These are phyloP conservation scores for Lagopus muta DNA, from an alignment of 2,113 vertebrate species.

Conservation along the genomic window DNA sequence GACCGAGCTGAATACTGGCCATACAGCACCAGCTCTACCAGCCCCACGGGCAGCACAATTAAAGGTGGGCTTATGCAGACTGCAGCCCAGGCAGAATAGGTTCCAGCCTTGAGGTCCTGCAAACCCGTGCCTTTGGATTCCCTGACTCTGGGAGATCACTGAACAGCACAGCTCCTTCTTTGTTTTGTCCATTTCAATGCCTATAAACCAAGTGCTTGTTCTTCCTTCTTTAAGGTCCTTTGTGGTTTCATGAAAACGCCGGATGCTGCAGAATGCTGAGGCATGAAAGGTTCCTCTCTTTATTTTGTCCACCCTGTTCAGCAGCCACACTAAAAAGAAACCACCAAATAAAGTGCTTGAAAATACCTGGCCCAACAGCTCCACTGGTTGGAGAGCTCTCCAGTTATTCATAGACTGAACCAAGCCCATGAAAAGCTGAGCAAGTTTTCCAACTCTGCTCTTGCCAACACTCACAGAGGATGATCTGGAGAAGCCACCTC, in stretches of 20 bases:
- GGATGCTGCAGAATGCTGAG: slow-evolving; percentile 58
- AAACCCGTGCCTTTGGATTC: slow-evolving; percentile 6
- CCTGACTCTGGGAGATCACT: not conserved
- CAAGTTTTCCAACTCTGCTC: slow-evolving; percentile 36
- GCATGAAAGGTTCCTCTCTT: slow-evolving; percentile 66
- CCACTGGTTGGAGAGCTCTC: slow-evolving; percentile 57
- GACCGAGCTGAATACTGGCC: not conserved
- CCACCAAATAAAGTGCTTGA: slow-evolving; percentile 52
- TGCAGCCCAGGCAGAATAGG: not conserved
- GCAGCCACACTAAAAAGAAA: slow-evolving; percentile 66
- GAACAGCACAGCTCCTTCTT: slow-evolving; percentile 51
- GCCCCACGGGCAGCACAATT: not conserved
- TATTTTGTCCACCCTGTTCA: slow-evolving; percentile 55
- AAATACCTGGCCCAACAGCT: slow-evolving; percentile 57
- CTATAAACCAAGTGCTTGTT: slow-evolving; percentile 64
- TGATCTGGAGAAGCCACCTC: not conserved
- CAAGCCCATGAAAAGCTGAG: not conserved
- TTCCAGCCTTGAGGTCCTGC: slow-evolving; percentile 28
- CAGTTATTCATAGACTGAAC: slow-evolving; percentile 43
- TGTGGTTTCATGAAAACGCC: slow-evolving; percentile 69
- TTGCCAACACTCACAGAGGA: not conserved
- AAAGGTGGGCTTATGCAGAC: not conserved
- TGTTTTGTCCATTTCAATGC: slow-evolving; percentile 53
- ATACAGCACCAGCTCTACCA: not conserved
- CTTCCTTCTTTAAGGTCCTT: slow-evolving; percentile 63